Evolutionary conservation across 2,113 vertebrate species (phyloP), one percentile per base, ranked within the genome.

Genomic region (Merops nubicus): DNA sequence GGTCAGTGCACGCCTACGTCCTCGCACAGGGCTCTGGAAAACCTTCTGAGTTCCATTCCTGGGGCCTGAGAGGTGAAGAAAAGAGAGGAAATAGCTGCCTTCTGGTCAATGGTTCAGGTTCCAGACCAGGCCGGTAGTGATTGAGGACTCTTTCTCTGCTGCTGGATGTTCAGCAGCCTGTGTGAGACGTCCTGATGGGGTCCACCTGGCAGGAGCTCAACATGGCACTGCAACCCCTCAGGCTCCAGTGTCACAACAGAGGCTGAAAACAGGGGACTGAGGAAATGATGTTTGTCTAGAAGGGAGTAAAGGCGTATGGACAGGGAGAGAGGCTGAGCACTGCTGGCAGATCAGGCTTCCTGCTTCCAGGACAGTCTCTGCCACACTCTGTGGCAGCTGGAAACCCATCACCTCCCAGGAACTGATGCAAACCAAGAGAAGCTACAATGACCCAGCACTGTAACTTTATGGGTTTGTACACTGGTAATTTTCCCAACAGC

Each of bases 391-490:
- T 31, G 47, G 75, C 47, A 69, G 42, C 15, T 89, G 68, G 88
- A 91, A 84, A 68, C 68, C 59, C 36, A 70, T 75, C 64, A 80
- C 64, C 34, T 95, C 84, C 65, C 79, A 80, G 43, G 56, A 93
- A 93, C 6, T 60, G 14, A 72, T 45, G 48, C 42, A 86, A 68
- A 93, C 78, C 36, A 77, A 48, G 42, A 72, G 19, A 21, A 26
- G 38, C 36, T 77, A 64, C 42, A 86, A 42, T 68, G 60, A 72
- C 56, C 60, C 64, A 94, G 64, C 38, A 68, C 34, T 84, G 26
- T 56, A 63, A 83, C 83, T 86, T 96, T 13, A 81, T 57, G 56
- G n/a, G 51, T 94, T 75, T 51, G 36, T 67, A 94, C 91, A 86
- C 23, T 31, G 3, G 12, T 60, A 36, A 40, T 86, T 84, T 59